Conservation (phyloP, 2,113 vertebrate species). For the Camelus dromedarius region DNA sequence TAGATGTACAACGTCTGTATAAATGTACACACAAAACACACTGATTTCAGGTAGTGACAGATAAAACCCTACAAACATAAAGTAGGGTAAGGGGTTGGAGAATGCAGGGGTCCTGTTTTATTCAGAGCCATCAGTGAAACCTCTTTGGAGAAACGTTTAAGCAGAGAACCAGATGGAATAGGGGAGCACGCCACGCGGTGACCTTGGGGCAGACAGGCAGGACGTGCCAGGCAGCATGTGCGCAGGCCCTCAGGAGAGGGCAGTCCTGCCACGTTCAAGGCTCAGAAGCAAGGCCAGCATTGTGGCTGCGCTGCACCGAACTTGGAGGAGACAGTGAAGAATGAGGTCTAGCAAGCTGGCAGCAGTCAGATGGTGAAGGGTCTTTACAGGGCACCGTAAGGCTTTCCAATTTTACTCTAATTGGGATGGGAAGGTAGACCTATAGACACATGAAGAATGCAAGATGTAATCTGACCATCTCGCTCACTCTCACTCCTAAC, state of each 20-base stretch:
- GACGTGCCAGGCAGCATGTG: not conserved
- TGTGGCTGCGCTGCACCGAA: not conserved
- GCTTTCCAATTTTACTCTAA: not conserved
- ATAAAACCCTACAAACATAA: not conserved
- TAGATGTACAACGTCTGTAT: not conserved
- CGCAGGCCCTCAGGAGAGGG: not conserved
- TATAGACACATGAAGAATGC: not conserved
- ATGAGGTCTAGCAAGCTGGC: not conserved
- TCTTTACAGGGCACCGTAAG: not conserved
- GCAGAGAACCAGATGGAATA: not conserved
- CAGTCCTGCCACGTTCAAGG: not conserved
- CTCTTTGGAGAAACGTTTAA: not conserved
- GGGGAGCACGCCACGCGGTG: not conserved
- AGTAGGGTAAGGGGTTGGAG: not conserved
- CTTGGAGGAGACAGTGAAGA: not conserved
- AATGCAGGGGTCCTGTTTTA: not conserved
- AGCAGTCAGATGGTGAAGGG: not conserved
- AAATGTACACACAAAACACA: not conserved
- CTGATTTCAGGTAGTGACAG: not conserved
- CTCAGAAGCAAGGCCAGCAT: not conserved
- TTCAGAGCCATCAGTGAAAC: not conserved
- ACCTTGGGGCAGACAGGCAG: not conserved
- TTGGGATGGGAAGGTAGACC: not conserved
- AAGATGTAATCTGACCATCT: not conserved
- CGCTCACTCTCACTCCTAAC: not conserved